Conservation (phyloP, 2,888 invertebrate species). For the Drosophila pseudotakahashii region DNA sequence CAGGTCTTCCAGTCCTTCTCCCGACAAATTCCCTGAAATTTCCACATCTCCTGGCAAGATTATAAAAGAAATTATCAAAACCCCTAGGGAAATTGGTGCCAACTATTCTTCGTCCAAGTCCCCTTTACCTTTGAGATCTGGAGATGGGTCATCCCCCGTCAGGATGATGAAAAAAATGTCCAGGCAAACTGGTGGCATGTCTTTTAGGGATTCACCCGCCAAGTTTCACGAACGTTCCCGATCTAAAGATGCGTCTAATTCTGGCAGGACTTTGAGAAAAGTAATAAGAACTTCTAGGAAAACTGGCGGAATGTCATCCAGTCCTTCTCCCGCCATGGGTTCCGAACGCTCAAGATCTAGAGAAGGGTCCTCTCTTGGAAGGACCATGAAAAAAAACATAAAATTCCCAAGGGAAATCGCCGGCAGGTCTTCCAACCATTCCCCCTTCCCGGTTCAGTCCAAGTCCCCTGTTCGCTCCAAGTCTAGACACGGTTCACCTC, state of each 20-base stretch:
- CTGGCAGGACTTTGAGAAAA: background rate
- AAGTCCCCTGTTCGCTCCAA: background rate
- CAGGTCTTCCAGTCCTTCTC: background rate
- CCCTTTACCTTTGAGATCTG: background rate
- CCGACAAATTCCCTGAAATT: background rate
- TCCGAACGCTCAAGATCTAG: background rate
- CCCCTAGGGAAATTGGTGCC: background rate
- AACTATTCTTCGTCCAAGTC: background rate
- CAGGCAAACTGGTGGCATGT: constrained; percentile 2
- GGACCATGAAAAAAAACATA: background rate
- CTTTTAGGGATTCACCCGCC: background rate
- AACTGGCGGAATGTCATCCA: background rate
- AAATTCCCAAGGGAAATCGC: background rate
- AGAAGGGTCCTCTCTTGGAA: background rate
- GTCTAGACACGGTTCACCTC: background rate
- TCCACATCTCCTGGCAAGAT: background rate
- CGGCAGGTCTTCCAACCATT: background rate
- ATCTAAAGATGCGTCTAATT: background rate
- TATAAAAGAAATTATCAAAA: background rate
- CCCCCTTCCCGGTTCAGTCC: background rate
- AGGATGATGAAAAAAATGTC: background rate
- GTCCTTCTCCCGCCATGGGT: background rate
- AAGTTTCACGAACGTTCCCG: background rate
- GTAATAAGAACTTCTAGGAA: background rate
- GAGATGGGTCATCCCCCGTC: background rate